A percentile compares a stretch with the other conserved stretches of the same genome.
Conservation (phyloP, 2,797 vertebrate species). For the Pyrocephalus nanus region DNA sequence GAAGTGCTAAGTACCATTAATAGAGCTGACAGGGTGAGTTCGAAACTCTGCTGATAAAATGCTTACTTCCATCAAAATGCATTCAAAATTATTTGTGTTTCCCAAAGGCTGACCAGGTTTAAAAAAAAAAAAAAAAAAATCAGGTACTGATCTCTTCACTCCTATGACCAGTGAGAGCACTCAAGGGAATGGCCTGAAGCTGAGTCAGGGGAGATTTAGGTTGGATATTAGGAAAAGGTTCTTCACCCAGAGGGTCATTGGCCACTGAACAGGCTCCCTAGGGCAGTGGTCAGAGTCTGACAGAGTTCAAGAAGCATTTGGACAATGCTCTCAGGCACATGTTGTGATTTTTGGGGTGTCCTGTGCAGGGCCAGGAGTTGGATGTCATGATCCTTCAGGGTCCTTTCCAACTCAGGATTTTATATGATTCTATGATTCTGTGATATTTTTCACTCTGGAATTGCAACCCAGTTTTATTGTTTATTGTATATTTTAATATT, state of each 20-base stretch:
- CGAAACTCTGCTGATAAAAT: background rate
- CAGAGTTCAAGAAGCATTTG: accelerated
- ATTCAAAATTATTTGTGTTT: background rate
- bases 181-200: background rate
- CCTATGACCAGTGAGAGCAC: background rate
- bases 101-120: background rate
- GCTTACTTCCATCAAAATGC: background rate
- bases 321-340: background rate
- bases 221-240: background rate
- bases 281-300: background rate
- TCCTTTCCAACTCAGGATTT: background rate
- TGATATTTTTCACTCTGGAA: background rate
- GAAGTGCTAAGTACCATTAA: background rate
- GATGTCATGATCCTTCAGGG: background rate
- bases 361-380: background rate
- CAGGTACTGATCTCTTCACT: background rate
- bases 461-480: background rate
- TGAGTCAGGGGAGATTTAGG: background rate
- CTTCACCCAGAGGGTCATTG: background rate
- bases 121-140: background rate
- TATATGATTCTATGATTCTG: background rate
- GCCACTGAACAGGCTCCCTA: background rate
- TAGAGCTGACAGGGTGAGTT: background rate
- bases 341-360: background rate
- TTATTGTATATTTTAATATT: background rate